Evolutionary conservation across 2,113 vertebrate genomes (phyloP), one percentile per base, ranked within the genome.

Genomic region (Equus przewalskii): DNA sequence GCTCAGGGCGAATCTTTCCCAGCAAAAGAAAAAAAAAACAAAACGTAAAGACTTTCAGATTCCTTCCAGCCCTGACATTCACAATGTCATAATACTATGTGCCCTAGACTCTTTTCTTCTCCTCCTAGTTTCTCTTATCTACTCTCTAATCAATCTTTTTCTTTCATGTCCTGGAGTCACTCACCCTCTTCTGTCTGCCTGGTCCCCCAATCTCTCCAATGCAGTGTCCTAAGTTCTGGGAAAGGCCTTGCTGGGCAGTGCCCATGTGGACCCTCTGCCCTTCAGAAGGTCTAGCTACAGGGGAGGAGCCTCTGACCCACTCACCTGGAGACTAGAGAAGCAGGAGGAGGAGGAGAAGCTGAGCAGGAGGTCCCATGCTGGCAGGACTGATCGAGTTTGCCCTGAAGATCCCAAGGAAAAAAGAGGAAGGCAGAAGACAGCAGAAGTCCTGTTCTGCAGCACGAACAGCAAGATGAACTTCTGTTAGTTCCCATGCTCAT

Each of bases 401-500:
- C 18, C 72, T 46, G 28, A 46, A 46, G 54, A 60, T 16, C 28
- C 2, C 13, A 2, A 46, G 19, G 41, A 46, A 16, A 64, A 36
- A 78, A 62, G 13, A 76, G 21, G 58, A 89, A 46, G 28, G 18
- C 13, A 0, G 28, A 33, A 51, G 30, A 69, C 13, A 51, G 21
- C 18, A 36, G 7, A 51, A 12, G 73, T 78, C 24, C 14, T 79
- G 6, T 54, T 76, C 58, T 33, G 28, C 7, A 26, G 30, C 7
- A 12, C 15, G 7, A 7, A 30, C 26, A 70, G n/a, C 46, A 3
- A 60, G 19, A 62, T 15, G 0, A 89, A 15, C 22, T 3, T 16
- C 72, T n/a, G 9, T 36, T 44, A 21, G 16, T 14, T 67, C 3
- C 44, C 10, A 3, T 1, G 7, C 1, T 6, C 7, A 51, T 30